These are phyloP conservation scores for Pygoscelis antarcticus DNA, from an alignment of 2,113 vertebrate genomes.

Conservation along the genomic window DNA sequence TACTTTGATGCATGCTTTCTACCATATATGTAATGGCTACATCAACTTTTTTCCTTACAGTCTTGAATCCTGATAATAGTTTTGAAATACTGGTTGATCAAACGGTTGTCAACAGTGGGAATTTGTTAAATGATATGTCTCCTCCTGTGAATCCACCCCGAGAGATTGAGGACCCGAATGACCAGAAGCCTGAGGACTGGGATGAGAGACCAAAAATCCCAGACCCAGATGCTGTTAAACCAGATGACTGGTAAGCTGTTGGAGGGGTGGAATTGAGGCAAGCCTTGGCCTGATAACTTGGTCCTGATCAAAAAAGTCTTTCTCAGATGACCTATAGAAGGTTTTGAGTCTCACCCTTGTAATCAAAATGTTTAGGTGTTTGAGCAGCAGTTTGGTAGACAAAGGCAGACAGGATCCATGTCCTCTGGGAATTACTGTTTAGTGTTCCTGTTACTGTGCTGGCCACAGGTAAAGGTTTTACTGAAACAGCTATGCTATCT, in stretches of 20 bases:
- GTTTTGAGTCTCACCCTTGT: background rate
- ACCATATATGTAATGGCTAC: background rate
- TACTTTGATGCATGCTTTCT: background rate
- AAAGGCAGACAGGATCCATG: background rate
- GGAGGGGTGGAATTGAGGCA: background rate
- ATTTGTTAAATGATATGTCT: conserved; percentile 89
- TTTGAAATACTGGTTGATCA: conserved; percentile 95
- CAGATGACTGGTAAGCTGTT: conserved; percentile 90
- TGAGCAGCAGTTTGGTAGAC: background rate
- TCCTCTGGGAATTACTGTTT: background rate
- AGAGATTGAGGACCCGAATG: conserved; percentile 96
- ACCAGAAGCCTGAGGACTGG: conserved; percentile 97
- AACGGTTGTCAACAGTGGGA: conserved; percentile 92
- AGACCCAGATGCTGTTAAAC: conserved; percentile 92
- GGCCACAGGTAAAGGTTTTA: background rate
- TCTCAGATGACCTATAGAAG: background rate
- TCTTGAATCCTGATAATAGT: conserved; percentile 94
- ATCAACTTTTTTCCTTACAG: conserved; percentile 66
- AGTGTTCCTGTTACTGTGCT: background rate
- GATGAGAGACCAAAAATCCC: conserved; percentile 96
- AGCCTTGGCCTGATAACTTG: background rate
- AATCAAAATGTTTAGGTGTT: background rate
- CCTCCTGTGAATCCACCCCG: conserved; percentile 90
- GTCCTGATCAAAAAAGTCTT: background rate
- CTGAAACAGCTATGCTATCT: background rate